phyloP scores from a whole-genome alignment of 2,113 vertebrate genomes.

The Seriola rivoliana region DNA sequence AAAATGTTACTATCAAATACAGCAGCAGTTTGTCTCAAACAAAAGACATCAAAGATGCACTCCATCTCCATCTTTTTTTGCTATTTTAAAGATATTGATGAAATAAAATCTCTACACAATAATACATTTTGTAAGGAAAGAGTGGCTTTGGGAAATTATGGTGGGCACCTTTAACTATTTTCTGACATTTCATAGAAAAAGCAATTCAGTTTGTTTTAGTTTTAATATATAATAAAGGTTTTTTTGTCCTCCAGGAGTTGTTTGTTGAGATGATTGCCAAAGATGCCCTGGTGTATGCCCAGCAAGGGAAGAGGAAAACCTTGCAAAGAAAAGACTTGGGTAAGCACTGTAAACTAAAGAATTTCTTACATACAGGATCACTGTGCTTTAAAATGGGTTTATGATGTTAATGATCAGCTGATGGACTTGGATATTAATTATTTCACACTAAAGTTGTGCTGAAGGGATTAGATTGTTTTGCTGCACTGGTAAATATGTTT shows the following conservation, averaged over 20 bases:
- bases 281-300: conserved; percentile 93
- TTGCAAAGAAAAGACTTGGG: conserved; percentile 97
- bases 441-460: not conserved
- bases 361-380: not conserved
- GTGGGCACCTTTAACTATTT: no score
- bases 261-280: conserved; percentile 98
- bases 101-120: no score
- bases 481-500: not conserved
- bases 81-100: no score
- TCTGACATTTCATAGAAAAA: no score
- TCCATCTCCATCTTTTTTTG: no score
- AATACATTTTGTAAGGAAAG: not conserved
- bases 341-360: conserved; percentile 62
- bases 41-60: no score
- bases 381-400: not conserved
- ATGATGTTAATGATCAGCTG: not conserved
- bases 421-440: not conserved
- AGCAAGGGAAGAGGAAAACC: conserved; percentile 97
- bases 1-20: no score
- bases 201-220: not conserved
- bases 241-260: conserved; percentile 87
- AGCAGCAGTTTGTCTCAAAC: no score
- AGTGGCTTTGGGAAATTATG: not conserved
- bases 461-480: not conserved
- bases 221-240: not conserved